phyloP scores from a whole-genome alignment of 2,797 vertebrate genomes.

The Epinephelus awoara region DNA sequence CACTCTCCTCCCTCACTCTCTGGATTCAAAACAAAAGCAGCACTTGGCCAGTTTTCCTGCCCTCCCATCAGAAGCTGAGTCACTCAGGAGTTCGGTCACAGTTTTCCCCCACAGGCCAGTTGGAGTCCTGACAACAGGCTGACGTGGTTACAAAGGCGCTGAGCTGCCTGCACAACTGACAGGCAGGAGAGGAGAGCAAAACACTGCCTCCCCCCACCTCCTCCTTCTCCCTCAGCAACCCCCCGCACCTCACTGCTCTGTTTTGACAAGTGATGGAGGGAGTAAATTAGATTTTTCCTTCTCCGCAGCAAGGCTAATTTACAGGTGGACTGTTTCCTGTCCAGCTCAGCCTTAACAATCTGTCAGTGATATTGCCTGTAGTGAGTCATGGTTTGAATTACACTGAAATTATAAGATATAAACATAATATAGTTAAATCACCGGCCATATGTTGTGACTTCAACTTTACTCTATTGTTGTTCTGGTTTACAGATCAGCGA shows the following conservation, averaged over 20 bases:
- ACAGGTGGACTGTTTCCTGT: slow-evolving; percentile 51
- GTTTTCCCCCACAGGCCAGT: slow-evolving; percentile 33
- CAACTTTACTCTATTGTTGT: neutral
- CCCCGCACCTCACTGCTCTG: slow-evolving; percentile 25
- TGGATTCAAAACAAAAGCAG: slow-evolving; percentile 27
- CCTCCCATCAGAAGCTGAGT: slow-evolving; percentile 61
- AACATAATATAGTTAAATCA: neutral
- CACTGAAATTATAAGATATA: neutral
- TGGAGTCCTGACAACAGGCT: slow-evolving; percentile 40
- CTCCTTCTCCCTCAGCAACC: neutral
- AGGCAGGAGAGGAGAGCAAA: slow-evolving; percentile 54
- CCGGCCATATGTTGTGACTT: neutral
- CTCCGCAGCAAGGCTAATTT: slow-evolving; percentile 35
- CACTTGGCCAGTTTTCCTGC: slow-evolving; percentile 5
- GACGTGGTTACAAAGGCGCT: slow-evolving; percentile 51
- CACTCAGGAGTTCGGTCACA: slow-evolving; percentile 46
- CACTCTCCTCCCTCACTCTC: neutral
- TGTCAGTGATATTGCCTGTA: slow-evolving; percentile 26
- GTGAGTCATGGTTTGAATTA: slow-evolving; percentile 30
- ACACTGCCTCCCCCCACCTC: neutral
- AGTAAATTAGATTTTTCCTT: slow-evolving; percentile 54
- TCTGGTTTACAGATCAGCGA: neutral
- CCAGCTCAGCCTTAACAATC: slow-evolving; percentile 32
- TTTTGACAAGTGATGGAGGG: slow-evolving; percentile 67
- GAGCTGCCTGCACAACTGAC: slow-evolving; percentile 66